Conservation (phyloP, 2,113 vertebrate species). For the Empidonax alnorum region DNA sequence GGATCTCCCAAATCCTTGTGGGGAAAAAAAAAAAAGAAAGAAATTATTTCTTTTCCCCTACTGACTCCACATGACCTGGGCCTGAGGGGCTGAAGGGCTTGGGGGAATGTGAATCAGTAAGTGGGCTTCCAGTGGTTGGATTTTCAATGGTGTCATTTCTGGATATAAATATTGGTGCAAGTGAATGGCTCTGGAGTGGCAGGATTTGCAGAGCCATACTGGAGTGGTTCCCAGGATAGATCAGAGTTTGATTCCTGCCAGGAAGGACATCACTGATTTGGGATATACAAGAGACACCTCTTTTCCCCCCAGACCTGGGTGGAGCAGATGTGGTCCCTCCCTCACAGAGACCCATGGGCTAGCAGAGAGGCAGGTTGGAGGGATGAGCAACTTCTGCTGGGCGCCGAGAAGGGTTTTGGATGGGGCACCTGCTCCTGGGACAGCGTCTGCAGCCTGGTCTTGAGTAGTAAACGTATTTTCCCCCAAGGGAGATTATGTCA, state of each 20-base stretch:
- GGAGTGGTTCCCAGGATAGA: not conserved
- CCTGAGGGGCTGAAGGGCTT: not conserved
- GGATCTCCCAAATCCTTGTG: not conserved
- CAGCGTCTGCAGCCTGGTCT: not conserved
- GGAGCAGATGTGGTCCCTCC: not conserved
- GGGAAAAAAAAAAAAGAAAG: accelerated
- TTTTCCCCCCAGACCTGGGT: not conserved
- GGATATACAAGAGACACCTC: not conserved
- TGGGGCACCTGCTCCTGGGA: not conserved
- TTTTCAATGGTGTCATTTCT: not conserved
- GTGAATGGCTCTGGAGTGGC: not conserved
- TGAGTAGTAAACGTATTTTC: accelerated
- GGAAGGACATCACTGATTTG: not conserved
- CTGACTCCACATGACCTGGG: not conserved
- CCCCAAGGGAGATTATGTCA: not conserved
- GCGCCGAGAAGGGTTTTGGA: not conserved
- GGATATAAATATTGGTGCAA: not conserved
- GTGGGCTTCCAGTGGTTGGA: not conserved
- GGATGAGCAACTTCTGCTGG: not conserved
- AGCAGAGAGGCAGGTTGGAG: accelerated
- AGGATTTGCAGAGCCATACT: not conserved
- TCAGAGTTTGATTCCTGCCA: not conserved
- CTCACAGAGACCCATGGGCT: accelerated
- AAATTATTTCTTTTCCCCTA: not conserved
- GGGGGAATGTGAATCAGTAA: not conserved